Conservation (phyloP, 2,888 invertebrate species). For the Tortrix viridana region DNA sequence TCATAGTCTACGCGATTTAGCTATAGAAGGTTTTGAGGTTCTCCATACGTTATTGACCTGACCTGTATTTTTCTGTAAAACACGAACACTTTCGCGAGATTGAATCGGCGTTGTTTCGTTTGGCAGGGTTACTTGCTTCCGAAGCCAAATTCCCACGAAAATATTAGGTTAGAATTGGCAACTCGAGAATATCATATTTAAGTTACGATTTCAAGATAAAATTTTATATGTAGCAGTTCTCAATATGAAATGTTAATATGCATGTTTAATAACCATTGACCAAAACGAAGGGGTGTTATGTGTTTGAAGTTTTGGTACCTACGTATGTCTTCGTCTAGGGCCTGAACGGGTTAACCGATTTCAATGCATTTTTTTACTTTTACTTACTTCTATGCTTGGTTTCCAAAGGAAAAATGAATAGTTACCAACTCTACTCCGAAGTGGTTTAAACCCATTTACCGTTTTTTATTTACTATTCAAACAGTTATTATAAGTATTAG, state of each 20-base stretch:
- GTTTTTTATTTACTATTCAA: no score
- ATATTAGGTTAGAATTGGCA: constrained; percentile 30
- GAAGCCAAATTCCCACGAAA: constrained; percentile 20
- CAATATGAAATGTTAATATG: not conserved
- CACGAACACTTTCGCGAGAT: constrained; percentile 9
- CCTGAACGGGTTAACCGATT: no score
- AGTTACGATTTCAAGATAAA: not conserved
- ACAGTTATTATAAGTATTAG: no score
- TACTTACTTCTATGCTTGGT: no score
- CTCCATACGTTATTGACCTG: not conserved
- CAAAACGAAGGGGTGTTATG: no score
- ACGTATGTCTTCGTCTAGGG: no score
- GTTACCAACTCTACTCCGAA: no score
- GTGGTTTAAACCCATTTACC: no score
- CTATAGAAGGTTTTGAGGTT: not conserved
- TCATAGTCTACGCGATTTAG: not conserved
- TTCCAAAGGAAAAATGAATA: no score
- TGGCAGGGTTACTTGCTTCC: constrained; percentile 9
- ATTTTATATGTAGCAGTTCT: constrained; percentile 14
- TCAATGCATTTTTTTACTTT: no score
- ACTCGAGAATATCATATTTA: constrained; percentile 7
- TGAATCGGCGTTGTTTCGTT: constrained; percentile 23
- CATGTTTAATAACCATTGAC: no score
- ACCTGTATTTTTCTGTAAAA: constrained; percentile 15
- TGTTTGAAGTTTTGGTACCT: no score